Conservation (phyloP, 2,797 vertebrate species). For the Tapirus indicus region DNA sequence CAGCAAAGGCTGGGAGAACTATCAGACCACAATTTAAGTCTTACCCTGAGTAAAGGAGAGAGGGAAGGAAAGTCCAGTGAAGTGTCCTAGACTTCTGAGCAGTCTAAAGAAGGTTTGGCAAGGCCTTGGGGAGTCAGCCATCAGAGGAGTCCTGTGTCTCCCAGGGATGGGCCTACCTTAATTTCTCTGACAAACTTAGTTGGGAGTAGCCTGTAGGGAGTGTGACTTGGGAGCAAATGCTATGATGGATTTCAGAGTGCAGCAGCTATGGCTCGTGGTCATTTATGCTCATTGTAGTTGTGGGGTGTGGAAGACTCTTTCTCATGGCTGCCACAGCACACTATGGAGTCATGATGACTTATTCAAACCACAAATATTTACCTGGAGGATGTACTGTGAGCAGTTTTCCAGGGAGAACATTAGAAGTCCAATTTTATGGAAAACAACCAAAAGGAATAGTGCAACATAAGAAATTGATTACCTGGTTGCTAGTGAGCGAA, state of each 20-base stretch:
- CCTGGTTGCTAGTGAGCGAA: neutral
- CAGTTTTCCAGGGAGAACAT: neutral
- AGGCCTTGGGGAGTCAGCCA: neutral
- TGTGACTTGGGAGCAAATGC: neutral
- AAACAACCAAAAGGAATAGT: constrained; percentile 40
- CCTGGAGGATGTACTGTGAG: neutral
- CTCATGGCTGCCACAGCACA: neutral
- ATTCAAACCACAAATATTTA: neutral
- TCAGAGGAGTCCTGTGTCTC: neutral
- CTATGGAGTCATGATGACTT: neutral
- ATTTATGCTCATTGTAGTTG: neutral
- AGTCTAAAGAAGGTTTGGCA: neutral
- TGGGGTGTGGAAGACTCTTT: neutral
- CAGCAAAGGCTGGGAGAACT: neutral
- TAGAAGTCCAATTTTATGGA: neutral
- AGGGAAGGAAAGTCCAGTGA: neutral
- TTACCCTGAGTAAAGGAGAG: neutral
- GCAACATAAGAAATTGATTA: neutral
- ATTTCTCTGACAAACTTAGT: neutral
- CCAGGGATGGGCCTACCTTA: neutral
- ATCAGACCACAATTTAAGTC: neutral
- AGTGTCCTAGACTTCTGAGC: neutral
- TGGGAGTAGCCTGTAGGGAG: neutral
- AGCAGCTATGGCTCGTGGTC: neutral
- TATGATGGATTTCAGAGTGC: neutral